Evolutionary conservation across 2,797 vertebrate species (phyloP).

Genomic region (Enteromius unitaeniatus): DNA sequence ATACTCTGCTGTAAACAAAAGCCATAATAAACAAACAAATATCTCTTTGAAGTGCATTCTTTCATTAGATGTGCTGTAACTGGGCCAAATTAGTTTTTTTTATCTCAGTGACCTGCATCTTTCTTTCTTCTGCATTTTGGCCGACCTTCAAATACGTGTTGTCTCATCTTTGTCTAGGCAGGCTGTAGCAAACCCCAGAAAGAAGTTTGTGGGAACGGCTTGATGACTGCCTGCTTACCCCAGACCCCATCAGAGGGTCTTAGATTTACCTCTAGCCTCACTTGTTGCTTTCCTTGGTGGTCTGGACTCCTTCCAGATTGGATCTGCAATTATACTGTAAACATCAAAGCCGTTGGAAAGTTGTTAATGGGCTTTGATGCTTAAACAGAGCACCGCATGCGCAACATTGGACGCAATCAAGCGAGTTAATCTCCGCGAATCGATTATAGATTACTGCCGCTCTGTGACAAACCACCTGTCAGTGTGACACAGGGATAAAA

Average conservation of each 20-base stretch:
- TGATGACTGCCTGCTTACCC: constrained; percentile 23
- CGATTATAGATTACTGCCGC: neutral
- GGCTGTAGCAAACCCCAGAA: constrained; percentile 36
- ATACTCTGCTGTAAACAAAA: neutral
- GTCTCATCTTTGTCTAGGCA: constrained; percentile 34
- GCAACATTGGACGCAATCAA: constrained; percentile 63
- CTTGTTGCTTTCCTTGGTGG: constrained; percentile 26
- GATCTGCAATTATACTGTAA: constrained; percentile 70
- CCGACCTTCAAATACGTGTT: constrained; percentile 36
- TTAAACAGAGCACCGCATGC: constrained; percentile 57
- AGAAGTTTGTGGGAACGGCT: constrained; percentile 38
- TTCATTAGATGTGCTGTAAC: neutral
- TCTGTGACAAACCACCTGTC: constrained; percentile 36
- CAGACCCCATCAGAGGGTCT: constrained; percentile 19
- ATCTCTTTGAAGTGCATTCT: constrained; percentile 5
- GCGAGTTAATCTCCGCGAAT: constrained; percentile 42
- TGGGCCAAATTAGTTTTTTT: constrained; percentile 10
- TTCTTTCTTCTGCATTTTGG: constrained; percentile 23
- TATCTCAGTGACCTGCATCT: constrained; percentile 10
- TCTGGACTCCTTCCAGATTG: constrained; percentile 60
- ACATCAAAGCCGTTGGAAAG: constrained; percentile 59
- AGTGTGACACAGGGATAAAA: constrained; percentile 23
- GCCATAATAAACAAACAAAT: neutral
- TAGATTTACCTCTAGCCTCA: constrained; percentile 27
- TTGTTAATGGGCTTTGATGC: constrained; percentile 59